These are phyloP conservation scores for Suncus etruscus DNA, from an alignment of 2,113 vertebrate genomes.

Conservation along the genomic window DNA sequence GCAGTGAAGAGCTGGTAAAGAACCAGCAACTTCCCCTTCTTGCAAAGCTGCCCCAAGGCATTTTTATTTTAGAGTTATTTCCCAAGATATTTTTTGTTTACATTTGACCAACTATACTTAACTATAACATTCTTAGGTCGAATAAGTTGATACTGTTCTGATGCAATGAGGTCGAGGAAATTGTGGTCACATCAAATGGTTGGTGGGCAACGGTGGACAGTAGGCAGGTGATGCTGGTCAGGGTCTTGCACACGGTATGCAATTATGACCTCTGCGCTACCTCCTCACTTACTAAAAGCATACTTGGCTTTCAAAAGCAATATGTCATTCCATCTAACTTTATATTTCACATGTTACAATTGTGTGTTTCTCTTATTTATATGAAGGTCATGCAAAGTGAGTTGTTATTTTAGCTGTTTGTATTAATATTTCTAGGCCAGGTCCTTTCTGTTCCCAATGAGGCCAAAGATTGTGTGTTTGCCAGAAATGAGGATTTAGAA, in stretches of 20 bases:
- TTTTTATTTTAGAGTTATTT: too few species aligned
- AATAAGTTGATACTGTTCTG: too few species aligned
- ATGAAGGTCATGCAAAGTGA: constrained; percentile 74
- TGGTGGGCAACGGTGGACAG: too few species aligned
- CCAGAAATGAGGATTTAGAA: constrained; percentile 74
- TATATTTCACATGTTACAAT: constrained; percentile 69
- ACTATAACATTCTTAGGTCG: too few species aligned
- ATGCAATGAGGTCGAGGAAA: too few species aligned
- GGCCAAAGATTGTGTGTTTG: constrained; percentile 57
- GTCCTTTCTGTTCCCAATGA: constrained; percentile 58
- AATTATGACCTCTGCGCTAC: not conserved
- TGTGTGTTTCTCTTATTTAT: constrained; percentile 56
- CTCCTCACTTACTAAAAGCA: constrained; percentile 9
- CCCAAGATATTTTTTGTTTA: too few species aligned
- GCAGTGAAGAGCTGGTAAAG: not conserved
- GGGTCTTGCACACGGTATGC: too few species aligned
- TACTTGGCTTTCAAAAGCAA: constrained; percentile 64
- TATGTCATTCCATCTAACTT: constrained; percentile 72
- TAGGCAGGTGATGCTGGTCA: too few species aligned
- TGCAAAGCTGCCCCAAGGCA: not conserved
- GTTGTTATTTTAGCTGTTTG: constrained; percentile 43
- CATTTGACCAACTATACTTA: too few species aligned
- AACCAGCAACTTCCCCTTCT: too few species aligned
- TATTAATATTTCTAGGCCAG: constrained; percentile 73
- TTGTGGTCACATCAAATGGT: too few species aligned